Evolutionary conservation across 2,888 invertebrate species (phyloP).

Genomic region (Agrochola litura): DNA sequence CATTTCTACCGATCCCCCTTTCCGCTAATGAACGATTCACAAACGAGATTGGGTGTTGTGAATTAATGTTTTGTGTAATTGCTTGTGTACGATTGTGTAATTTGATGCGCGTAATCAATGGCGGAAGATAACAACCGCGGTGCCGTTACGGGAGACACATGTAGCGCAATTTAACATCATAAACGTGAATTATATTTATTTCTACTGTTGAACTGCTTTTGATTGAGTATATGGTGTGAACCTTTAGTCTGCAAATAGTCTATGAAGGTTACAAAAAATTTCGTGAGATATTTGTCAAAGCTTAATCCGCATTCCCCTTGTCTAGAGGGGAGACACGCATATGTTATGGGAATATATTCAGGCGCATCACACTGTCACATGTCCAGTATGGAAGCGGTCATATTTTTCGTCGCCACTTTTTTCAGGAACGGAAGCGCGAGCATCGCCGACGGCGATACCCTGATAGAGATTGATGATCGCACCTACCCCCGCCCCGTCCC

Average conservation of each 20-base stretch:
- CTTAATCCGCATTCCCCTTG: constrained; percentile 43
- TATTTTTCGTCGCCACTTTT: constrained; percentile 84
- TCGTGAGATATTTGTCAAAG: constrained; percentile 40
- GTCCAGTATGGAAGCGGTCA: constrained; percentile 79
- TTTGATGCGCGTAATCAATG: constrained; percentile 71
- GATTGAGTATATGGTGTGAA: background rate
- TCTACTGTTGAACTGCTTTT: constrained; percentile 9
- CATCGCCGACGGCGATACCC: constrained; percentile 77
- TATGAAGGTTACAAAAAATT: constrained; percentile 9
- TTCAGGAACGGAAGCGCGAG: constrained; percentile 78
- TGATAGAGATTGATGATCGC: constrained; percentile 90
- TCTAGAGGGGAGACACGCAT: constrained; percentile 41
- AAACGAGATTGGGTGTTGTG: constrained; percentile 81
- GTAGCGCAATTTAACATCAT: constrained; percentile 21
- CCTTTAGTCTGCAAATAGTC: background rate
- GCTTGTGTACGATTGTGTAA: constrained; percentile 77
- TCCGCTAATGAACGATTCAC: constrained; percentile 85
- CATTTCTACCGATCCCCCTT: constrained; percentile 77
- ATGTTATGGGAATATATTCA: constrained; percentile 57
- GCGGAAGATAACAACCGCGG: constrained; percentile 57
- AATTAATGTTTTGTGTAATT: constrained; percentile 87
- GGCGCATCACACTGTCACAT: constrained; percentile 69
- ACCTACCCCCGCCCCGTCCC: constrained; percentile 67
- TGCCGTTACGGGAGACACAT: constrained; percentile 20
- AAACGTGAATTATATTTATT: constrained; percentile 11